phyloP scores from a whole-genome alignment of 2,113 vertebrate genomes.

The Chauna torquata region DNA sequence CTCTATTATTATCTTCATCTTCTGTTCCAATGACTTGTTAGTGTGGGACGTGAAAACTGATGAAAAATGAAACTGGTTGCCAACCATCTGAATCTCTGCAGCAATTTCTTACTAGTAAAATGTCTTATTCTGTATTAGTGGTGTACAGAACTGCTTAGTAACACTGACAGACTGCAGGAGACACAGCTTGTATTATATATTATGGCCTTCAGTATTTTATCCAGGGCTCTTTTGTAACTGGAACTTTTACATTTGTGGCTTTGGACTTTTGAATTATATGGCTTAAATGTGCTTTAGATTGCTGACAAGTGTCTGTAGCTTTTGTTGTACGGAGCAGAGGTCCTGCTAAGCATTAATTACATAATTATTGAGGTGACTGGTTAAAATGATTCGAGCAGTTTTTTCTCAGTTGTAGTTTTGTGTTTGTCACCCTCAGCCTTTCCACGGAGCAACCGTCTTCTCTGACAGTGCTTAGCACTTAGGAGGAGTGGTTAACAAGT shows the following conservation, averaged over 20 bases:
- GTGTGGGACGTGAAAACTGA: not conserved
- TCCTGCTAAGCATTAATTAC: not conserved
- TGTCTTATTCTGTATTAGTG: not conserved
- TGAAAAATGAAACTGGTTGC: not conserved
- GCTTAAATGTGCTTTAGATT: not conserved
- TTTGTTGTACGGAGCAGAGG: not conserved
- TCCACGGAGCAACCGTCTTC: not conserved
- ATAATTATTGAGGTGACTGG: not conserved
- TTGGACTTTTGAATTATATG: not conserved
- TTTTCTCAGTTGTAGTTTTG: not conserved
- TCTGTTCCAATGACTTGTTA: not conserved
- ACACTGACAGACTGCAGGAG: not conserved
- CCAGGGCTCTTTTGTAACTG: not conserved
- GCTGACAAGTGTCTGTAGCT: not conserved
- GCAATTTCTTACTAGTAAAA: not conserved
- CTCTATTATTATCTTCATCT: not conserved
- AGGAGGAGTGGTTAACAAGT: not conserved
- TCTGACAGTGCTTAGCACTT: not conserved
- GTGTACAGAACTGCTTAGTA: not conserved
- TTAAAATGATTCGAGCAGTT: not conserved
- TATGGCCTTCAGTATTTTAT: not conserved
- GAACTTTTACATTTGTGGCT: not conserved
- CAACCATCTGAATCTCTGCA: not conserved
- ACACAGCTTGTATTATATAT: not conserved
- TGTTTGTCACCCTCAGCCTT: not conserved